These are phyloP conservation scores for Drosophila navojoa DNA, from an alignment of 1,140 invertebrate species.

Conservation along the genomic window DNA sequence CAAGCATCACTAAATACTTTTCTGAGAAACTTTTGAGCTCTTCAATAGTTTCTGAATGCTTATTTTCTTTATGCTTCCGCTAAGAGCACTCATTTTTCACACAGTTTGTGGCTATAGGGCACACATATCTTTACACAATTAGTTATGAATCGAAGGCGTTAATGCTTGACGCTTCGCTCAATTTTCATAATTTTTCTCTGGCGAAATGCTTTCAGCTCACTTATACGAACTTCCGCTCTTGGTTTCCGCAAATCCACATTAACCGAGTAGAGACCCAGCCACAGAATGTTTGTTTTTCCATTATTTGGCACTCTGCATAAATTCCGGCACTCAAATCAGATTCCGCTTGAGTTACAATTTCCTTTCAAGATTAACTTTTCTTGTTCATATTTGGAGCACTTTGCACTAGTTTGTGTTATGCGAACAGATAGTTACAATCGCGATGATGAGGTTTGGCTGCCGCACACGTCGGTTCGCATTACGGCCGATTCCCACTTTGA, in stretches of 20 bases:
- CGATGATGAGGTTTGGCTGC: slow-evolving; percentile 20
- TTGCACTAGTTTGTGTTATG: slow-evolving; percentile 1
- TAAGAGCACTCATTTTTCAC: too few relatives aligned
- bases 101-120: too few relatives aligned
- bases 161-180: neutral
- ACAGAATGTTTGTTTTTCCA: slow-evolving; percentile 13
- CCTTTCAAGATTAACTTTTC: slow-evolving; percentile 21
- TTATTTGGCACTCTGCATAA: slow-evolving; percentile 19
- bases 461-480: slow-evolving; percentile 57
- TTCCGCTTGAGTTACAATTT: slow-evolving; percentile 34
- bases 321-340: slow-evolving; percentile 31
- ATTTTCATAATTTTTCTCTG: slow-evolving; percentile 4
- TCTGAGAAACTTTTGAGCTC: neutral
- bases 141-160: neutral
- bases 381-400: neutral
- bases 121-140: neutral
- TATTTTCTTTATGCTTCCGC: neutral
- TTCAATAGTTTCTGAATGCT: too few relatives aligned
- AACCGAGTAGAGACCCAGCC: slow-evolving; percentile 12
- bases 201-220: slow-evolving; percentile 14
- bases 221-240: slow-evolving; percentile 21
- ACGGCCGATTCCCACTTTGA: slow-evolving; percentile 34
- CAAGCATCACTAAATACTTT: neutral
- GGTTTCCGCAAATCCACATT: slow-evolving; percentile 7
- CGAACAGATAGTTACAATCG: slow-evolving; percentile 14